Base-by-base conservation (phyloP, 2,888 invertebrate species). In the Xanthorhoe spadicearia region DNA sequence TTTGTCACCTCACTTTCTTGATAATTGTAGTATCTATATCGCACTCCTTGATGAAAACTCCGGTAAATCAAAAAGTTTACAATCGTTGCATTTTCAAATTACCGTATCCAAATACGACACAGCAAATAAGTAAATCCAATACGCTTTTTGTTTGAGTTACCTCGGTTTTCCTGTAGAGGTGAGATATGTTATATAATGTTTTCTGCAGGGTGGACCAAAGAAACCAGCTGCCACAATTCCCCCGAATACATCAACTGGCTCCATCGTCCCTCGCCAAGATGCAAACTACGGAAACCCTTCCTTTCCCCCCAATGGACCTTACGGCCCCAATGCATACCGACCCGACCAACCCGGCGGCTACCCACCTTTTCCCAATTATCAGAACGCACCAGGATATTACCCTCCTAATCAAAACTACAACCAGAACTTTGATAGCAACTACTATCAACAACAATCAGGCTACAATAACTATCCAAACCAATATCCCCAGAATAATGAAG, bases 201-300 rank as follows among this genome's bases (percentile, higher is more conserved):
- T 55, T 59, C n/a, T 60, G n/a, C 76, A 93, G 92, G 91, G 90
- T 55, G 80, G 90, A 35, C 73, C 87, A 10, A 93, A 93, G 74
- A 93, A 94, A 70, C 94, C 93, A 46, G 93, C 94, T 19, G 93
- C 93, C 13, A 92, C 93, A 17, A 93, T 94, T 71, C 89, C 87
- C 17, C 94, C 94, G 19, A 93, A 92, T 69, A 90, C 87, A 17
- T 84, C 86, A 7, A 83, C 83, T 9, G 85, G 81, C 0, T 70
- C 85, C 0, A 62, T 77, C 6, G 77, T 74, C 0, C 77, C 83
- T 35, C 83, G 85, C 5, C 78, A 79, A 35, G 89, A 89, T 1
- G 74, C 76, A 48, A 64, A 80, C 9, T 88, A 83, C 61, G 83
- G 81, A 4, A 88, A 84, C 55, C 61, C 83, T 1, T 80, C 83